Evolutionary conservation across 2,797 vertebrate species (phyloP).

Genomic region (Alauda arvensis): DNA sequence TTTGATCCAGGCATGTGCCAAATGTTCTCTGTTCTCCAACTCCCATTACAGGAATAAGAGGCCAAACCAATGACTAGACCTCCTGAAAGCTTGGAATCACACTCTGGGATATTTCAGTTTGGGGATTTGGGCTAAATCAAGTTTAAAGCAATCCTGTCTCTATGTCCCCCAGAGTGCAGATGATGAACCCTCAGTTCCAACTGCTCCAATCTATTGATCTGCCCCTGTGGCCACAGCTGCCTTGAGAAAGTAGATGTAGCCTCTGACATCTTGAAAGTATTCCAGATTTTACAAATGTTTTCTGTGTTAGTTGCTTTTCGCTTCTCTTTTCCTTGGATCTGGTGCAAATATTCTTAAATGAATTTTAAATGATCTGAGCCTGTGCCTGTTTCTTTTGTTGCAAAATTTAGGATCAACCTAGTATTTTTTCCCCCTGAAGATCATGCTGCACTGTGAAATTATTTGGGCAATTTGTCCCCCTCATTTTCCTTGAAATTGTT

Average conservation of each 20-base stretch:
- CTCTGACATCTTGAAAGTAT: conserved; percentile 30
- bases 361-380: conserved; percentile 30
- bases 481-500: background rate
- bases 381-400: background rate
- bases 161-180: background rate
- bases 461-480: background rate
- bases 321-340: conserved; percentile 25
- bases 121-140: background rate
- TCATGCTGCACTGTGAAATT: background rate
- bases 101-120: background rate
- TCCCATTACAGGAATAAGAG: background rate
- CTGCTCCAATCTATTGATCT: background rate
- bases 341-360: conserved; percentile 35
- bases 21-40: conserved; percentile 4
- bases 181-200: background rate
- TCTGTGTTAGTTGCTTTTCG: conserved; percentile 8
- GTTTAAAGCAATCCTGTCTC: background rate
- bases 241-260: conserved; percentile 1
- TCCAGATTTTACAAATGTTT: conserved; percentile 31
- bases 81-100: conserved; percentile 12
- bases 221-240: background rate
- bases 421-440: background rate
- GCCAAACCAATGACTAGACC: background rate
- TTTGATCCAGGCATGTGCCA: conserved; percentile 11
- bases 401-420: background rate